Conservation (phyloP, 1,140 invertebrate species). For the Trigoniulus corallinus region DNA sequence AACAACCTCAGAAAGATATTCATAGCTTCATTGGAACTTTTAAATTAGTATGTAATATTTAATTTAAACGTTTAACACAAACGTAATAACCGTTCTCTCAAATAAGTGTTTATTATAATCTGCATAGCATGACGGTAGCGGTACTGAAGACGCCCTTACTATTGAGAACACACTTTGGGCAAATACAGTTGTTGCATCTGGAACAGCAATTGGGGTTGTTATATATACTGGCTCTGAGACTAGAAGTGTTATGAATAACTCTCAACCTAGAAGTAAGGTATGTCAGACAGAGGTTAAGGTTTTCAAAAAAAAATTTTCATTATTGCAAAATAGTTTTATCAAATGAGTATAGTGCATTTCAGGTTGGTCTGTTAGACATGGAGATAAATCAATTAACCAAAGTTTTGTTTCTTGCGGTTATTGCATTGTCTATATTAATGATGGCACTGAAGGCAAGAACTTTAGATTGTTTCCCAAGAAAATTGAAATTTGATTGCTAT, state of each 20-base stretch:
- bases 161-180: conserved; percentile 98
- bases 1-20: conserved; percentile 95
- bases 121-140: conserved; percentile 38
- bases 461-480: neutral
- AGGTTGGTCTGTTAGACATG: conserved; percentile 79
- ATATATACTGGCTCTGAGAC: conserved; percentile 96
- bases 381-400: conserved; percentile 94
- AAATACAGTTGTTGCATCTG: conserved; percentile 94
- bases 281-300: neutral
- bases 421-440: conserved; percentile 82
- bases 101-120: neutral
- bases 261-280: conserved; percentile 72
- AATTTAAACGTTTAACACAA: neutral
- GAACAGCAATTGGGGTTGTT: conserved; percentile 77
- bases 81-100: neutral
- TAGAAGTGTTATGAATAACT: conserved; percentile 95
- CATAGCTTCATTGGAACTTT: conserved; percentile 96
- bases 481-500: too few species aligned
- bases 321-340: neutral
- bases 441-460: conserved; percentile 61
- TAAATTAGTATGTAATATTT: conserved; percentile 39
- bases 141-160: conserved; percentile 63
- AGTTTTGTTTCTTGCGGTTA: conserved; percentile 80
- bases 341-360: conserved; percentile 1
- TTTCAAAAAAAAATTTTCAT: conserved; percentile 4